Evolutionary conservation across 2,888 invertebrate species (phyloP).

Genomic region (Leptinotarsa peninsularis): DNA sequence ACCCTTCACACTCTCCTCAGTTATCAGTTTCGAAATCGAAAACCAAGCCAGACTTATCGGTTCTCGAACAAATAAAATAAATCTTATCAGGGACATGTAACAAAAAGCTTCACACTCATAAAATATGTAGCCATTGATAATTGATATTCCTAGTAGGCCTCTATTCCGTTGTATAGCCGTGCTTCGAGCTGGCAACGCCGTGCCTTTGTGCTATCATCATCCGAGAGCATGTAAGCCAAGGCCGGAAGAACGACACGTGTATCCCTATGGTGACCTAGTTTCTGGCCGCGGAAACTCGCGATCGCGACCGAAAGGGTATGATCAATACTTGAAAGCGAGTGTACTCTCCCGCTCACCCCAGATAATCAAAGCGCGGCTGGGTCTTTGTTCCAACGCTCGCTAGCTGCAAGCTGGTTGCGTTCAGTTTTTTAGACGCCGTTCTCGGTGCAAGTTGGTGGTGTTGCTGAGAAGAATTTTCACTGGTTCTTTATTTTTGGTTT

Average conservation of each 20-base stretch:
- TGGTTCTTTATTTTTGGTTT: slow-evolving; percentile 13
- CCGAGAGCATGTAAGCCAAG: slow-evolving; percentile 58
- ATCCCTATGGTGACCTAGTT: slow-evolving; percentile 61
- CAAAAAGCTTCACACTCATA: slow-evolving; percentile 8
- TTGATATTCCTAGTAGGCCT: background rate
- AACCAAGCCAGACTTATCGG: slow-evolving; percentile 2
- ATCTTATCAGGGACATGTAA: slow-evolving; percentile 18
- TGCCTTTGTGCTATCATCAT: slow-evolving; percentile 47
- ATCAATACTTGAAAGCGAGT: slow-evolving; percentile 60
- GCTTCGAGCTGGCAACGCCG: slow-evolving; percentile 39
- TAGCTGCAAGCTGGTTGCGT: slow-evolving; percentile 17
- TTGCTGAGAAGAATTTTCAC: background rate
- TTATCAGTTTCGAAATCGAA: slow-evolving; percentile 1
- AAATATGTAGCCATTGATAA: slow-evolving; percentile 11
- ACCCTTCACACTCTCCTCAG: slow-evolving; percentile 1
- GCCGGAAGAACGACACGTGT: slow-evolving; percentile 59
- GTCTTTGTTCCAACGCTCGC: slow-evolving; percentile 30
- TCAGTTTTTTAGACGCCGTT: slow-evolving; percentile 16
- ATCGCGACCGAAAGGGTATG: slow-evolving; percentile 52
- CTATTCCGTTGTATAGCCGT: slow-evolving; percentile 13
- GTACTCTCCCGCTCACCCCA: slow-evolving; percentile 43
- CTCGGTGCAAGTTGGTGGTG: slow-evolving; percentile 8
- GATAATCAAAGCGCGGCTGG: slow-evolving; percentile 28
- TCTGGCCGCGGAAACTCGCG: slow-evolving; percentile 50
- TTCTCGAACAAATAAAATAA: slow-evolving; percentile 13